These are phyloP conservation scores for Calliopum simillimum DNA, from an alignment of 2,888 invertebrate species.

Conservation along the genomic window DNA sequence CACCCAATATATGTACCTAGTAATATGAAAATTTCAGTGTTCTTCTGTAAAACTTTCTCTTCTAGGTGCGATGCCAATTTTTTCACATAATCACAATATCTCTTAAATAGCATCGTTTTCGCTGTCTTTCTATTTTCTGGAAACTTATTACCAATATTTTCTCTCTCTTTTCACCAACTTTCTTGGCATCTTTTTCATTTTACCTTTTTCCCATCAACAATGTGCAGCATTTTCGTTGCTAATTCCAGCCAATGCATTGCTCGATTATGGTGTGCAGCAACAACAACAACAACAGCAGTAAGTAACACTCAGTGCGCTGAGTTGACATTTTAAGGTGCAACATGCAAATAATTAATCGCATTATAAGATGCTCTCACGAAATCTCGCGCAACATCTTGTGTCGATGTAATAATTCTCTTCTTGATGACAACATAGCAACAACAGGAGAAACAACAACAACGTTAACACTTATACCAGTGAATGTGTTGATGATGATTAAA, in stretches of 20 bases:
- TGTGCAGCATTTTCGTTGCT: constrained; percentile 12
- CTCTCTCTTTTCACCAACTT: constrained; percentile 18
- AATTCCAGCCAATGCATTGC: background rate
- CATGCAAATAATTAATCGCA: constrained; percentile 68
- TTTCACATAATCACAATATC: constrained; percentile 46
- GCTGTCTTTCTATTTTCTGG: background rate
- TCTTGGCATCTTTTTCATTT: constrained; percentile 12
- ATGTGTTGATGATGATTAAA: background rate
- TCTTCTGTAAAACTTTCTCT: constrained; percentile 1
- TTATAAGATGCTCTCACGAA: constrained; percentile 68
- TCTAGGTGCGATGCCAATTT: constrained; percentile 23
- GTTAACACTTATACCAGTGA: background rate
- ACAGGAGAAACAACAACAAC: constrained; percentile 13
- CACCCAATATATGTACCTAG: too few relatives aligned
- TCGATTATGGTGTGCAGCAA: constrained; percentile 15
- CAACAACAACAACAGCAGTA: constrained; percentile 36
- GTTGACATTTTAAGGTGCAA: constrained; percentile 64
- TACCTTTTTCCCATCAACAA: constrained; percentile 27
- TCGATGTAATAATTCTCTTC: constrained; percentile 60
- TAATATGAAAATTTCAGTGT: too few relatives aligned
- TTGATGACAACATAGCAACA: constrained; percentile 37
- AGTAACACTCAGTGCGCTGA: constrained; percentile 23
- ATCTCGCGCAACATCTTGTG: constrained; percentile 61
- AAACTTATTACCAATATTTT: background rate
- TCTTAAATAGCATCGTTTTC: constrained; percentile 46